Evolutionary conservation across 1,140 invertebrate species (phyloP).

Genomic region (Heterodera carotae): DNA sequence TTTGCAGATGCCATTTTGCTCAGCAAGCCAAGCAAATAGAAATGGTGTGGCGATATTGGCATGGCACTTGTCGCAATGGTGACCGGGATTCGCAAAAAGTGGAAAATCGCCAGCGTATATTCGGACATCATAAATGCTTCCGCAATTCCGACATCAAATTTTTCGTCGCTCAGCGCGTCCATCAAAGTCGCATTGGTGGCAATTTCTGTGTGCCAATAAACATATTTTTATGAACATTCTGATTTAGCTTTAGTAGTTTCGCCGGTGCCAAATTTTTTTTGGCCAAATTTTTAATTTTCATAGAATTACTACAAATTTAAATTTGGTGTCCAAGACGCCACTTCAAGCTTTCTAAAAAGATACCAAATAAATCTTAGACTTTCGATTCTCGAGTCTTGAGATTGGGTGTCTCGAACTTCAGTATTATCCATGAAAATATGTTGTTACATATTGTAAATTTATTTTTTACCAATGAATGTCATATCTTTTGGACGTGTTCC

Average conservation of each 20-base stretch:
- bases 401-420: neutral
- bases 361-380: no score
- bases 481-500: neutral
- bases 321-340: no score
- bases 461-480: neutral
- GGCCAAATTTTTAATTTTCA: no score
- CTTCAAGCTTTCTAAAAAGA: no score
- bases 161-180: neutral
- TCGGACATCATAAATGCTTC: neutral
- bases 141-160: neutral
- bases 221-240: neutral
- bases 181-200: neutral
- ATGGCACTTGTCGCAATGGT: neutral
- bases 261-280: no score
- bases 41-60: neutral
- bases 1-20: neutral
- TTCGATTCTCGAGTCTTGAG: no score
- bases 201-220: neutral
- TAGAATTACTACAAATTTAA: no score
- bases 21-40: neutral
- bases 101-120: neutral
- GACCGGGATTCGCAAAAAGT: neutral
- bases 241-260: no score
- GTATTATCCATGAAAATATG: neutral
- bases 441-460: neutral